Base-by-base conservation (phyloP, 1,140 invertebrate genomes). In the Pogonomyrmex californicus region DNA sequence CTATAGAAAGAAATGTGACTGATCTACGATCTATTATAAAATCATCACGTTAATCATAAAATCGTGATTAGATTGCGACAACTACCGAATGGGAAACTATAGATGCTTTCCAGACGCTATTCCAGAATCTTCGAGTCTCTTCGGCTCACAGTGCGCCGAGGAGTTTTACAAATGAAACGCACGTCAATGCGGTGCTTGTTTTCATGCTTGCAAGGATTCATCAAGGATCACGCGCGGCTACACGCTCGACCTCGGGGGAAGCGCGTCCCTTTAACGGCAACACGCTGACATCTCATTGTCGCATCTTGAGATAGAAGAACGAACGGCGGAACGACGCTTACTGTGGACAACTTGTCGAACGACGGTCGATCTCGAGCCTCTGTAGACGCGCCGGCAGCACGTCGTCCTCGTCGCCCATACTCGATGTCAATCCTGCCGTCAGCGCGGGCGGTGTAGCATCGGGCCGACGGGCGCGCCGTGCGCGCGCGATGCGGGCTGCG, bases 301-400 rank as follows among this genome's bases (percentile, higher is more conserved):
- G 58, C 58, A 0, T 62, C 14, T 62, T 4, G 9, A 62, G 4
- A 30, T 30, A 30, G 9, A 9, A 0, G 23, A 5, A 5, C 10
- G 54, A 68, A 23, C n/a, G 12, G 30, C 1, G 38, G 36, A 23
- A 10, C n/a, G 54, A 88, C 85, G 89, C 92, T 91, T 79, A 94
- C 94, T 91, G 93, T 0, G 91, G 76, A 81, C 91, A 91, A 47
- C 83, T 90, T 23, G 82, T 73, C 4, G 91, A 88, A 1, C 89
- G 71, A 63, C 92, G 92, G 90, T 94, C 94, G 86, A 95, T 95
- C 77, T 95, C 94, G 86, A 95, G 94, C 83, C 93, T 95, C 89
- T 93, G 92, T 70, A 95, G 93, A 76, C 94, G 94, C 51, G 92
- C 94, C 71, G 94, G 94, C 87, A 95, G 71, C 23, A 92, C 88